Percentiles rank a stretch among this genome's conserved stretches.
Conservation (phyloP, 2,888 invertebrate genomes). For the Tinea trinotella region DNA sequence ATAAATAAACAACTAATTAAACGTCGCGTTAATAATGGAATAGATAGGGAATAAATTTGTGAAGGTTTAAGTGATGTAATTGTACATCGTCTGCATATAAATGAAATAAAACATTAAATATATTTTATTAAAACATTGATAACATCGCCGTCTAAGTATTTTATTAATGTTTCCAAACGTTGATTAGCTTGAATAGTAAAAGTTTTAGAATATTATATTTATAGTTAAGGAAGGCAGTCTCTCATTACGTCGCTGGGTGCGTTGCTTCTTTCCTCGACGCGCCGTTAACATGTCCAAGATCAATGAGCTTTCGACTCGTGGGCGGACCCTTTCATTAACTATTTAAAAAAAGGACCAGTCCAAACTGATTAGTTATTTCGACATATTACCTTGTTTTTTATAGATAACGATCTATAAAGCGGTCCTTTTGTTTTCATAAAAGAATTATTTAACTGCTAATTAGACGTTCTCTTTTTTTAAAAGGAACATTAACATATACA, state of each 20-base stretch:
- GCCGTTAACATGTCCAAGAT: conserved; percentile 57
- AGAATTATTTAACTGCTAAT: conserved; percentile 11
- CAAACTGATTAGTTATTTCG: conserved; percentile 49
- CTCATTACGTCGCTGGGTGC: conserved; percentile 35
- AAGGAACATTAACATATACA: background rate
- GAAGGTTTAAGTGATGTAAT: too few relatives aligned
- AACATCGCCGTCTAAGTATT: conserved; percentile 24
- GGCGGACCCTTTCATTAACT: conserved; percentile 66
- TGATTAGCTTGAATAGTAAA: conserved; percentile 40
- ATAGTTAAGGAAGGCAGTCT: conserved; percentile 42
- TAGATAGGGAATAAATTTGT: too few relatives aligned
- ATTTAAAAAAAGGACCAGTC: conserved; percentile 62
- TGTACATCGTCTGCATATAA: too few relatives aligned
- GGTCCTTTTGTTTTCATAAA: conserved; percentile 12
- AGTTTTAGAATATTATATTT: conserved; percentile 43
- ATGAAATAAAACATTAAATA: background rate
- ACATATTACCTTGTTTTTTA: conserved; percentile 11
- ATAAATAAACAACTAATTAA: too few relatives aligned
- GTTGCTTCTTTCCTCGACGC: conserved; percentile 45
- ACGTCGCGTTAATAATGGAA: too few relatives aligned
- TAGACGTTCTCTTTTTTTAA: background rate
- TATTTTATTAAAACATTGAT: conserved; percentile 21
- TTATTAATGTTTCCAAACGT: conserved; percentile 26
- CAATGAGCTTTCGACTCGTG: conserved; percentile 55
- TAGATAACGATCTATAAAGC: conserved; percentile 17